These are phyloP conservation scores for Odontomyia ornata DNA, from an alignment of 2,888 invertebrate species.

Conservation along the genomic window DNA sequence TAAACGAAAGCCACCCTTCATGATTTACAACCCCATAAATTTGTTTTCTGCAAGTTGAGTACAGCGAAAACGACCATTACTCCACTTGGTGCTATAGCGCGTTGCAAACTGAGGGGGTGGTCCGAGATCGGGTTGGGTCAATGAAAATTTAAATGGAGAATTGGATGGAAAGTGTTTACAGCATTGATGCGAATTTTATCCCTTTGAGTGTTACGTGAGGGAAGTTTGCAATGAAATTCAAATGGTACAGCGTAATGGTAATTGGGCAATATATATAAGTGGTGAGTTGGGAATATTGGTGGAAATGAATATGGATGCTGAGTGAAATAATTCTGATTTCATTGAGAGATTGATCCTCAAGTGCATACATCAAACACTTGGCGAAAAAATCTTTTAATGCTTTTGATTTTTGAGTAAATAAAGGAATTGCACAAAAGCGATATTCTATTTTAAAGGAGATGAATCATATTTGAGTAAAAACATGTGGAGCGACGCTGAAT, in stretches of 20 bases:
- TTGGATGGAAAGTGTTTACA: slow-evolving; percentile 21
- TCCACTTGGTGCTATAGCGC: not conserved
- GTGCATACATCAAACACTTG: too few relatives aligned
- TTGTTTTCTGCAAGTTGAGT: not conserved
- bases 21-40: slow-evolving; percentile 11
- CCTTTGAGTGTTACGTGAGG: not conserved
- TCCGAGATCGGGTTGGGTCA: not conserved
- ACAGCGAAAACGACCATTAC: not conserved
- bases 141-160: not conserved
- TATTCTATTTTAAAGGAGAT: too few relatives aligned
- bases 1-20: slow-evolving; percentile 20
- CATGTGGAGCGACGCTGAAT: too few relatives aligned
- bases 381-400: too few relatives aligned
- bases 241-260: not conserved
- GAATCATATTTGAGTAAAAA: too few relatives aligned
- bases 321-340: too few relatives aligned
- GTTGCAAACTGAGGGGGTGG: not conserved
- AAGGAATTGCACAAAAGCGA: too few relatives aligned
- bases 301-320: too few relatives aligned
- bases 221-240: not conserved
- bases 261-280: too few relatives aligned
- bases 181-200: slow-evolving; percentile 19
- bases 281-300: too few relatives aligned
- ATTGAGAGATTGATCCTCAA: too few relatives aligned
- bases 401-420: too few relatives aligned